A percentile compares a stretch with the other conserved stretches of the same genome.
These are phyloP conservation scores for Buathra laborator DNA, from an alignment of 2,888 invertebrate species.

Conservation along the genomic window DNA sequence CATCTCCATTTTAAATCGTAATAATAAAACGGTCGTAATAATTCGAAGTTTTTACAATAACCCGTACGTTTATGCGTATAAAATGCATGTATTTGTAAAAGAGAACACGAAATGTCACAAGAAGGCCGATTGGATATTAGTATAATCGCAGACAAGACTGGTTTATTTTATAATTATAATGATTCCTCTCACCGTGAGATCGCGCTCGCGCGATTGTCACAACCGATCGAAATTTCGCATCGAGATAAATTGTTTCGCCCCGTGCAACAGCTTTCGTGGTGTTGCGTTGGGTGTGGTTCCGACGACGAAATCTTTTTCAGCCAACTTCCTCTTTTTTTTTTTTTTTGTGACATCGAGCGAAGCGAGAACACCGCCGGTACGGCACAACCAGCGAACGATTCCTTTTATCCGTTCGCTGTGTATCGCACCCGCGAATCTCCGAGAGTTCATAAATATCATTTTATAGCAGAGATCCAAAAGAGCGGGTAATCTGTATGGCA, in stretches of 20 bases:
- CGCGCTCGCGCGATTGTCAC: background rate
- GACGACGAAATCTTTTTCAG: constrained; percentile 3
- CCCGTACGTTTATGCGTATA: constrained; percentile 1
- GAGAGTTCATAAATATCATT: background rate
- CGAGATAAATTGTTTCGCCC: background rate
- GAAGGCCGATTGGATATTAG: constrained; percentile 60
- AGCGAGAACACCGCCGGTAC: background rate
- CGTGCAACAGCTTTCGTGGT: constrained; percentile 13
- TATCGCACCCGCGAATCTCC: constrained; percentile 24
- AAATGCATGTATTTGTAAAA: background rate
- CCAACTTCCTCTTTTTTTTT: constrained; percentile 5
- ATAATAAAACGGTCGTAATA: too few species aligned
- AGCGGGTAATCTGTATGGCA: constrained; percentile 10
- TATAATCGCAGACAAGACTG: constrained; percentile 57
- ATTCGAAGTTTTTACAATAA: constrained; percentile 37
- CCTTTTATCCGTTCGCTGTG: constrained; percentile 1
- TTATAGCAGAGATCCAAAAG: background rate
- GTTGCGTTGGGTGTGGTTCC: constrained; percentile 14
- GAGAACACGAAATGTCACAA: constrained; percentile 63
- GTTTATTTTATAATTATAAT: background rate
- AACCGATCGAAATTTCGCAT: constrained; percentile 18
- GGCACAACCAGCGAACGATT: background rate
- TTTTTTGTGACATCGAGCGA: constrained; percentile 8
- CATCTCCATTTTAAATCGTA: too few species aligned
- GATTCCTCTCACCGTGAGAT: too few species aligned